Evolutionary conservation across 2,888 invertebrate species (phyloP), one percentile per base, ranked within the genome.

Genomic region (Erynnis tages): DNA sequence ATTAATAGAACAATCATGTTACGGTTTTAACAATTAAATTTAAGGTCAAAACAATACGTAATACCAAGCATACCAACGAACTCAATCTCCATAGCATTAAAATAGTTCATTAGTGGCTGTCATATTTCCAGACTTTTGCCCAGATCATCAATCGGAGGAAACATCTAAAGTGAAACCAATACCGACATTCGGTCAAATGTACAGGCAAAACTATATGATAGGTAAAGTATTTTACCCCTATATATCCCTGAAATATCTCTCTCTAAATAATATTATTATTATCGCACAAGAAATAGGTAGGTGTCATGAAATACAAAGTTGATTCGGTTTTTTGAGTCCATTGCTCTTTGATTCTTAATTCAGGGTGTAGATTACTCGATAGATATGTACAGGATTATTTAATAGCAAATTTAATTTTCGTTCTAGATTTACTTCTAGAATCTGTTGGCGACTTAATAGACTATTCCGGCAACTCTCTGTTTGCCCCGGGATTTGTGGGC

Each of bases 111-210:
- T 54, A 27, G 53, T 38, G 16, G 5, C 6, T 11, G 17, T 27
- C n/a, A 6, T 14, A 2, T 13, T 46, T 40, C 2, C 32, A 81
- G 81, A 79, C 57, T 71, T 72, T 35, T 60, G 44, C 16, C 59
- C 63, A 10, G 70, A 77, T 23, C 59, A 66, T 8, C 58, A 49
- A 2, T 38, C 53, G 1, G 57, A 62, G 10, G 49, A 67, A 2
- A 52, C 58, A 1, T 64, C 69, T 16, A 49, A 65, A 4, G 61
- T 72, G 1, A 69, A 74, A 50, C 82, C 82, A 1, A 80, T 81
- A 49, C 82, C 82, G 2, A 68, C 67, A 13, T 54, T 75, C 25
- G 75, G 69, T 5, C 66, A 72, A n/a, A 69, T 79, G 55, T 76
- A 75, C 54, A 60, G 62, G 21, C 60, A 61, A 4, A 38, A 32